These are phyloP conservation scores for Indri indri DNA, from an alignment of 2,113 vertebrate genomes.

Conservation along the genomic window DNA sequence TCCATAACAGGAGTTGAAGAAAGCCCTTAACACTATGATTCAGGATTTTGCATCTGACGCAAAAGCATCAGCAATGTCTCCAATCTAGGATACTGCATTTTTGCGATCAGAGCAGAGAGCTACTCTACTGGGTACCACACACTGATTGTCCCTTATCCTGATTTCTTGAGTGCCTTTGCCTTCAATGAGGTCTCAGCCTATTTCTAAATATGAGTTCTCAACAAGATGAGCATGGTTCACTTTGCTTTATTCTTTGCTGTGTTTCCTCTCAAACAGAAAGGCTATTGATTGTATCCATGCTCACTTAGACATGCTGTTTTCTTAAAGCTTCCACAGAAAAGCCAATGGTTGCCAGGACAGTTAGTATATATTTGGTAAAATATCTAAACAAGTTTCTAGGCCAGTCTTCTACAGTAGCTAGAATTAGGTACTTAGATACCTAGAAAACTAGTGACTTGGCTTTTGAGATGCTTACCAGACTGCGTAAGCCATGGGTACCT, in stretches of 20 bases:
- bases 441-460: not conserved
- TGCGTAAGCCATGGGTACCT: not conserved
- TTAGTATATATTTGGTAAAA: not conserved
- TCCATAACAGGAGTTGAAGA: not conserved
- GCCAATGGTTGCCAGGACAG: not conserved
- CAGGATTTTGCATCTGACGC: not conserved
- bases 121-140: not conserved
- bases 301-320: not conserved
- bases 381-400: not conserved
- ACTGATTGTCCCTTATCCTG: not conserved
- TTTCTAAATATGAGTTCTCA: not conserved
- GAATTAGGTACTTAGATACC: not conserved
- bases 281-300: not conserved
- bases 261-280: not conserved
- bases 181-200: not conserved
- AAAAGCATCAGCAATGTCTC: not conserved
- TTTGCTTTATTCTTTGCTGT: not conserved
- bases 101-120: not conserved
- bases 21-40: not conserved
- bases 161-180: not conserved
- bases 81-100: not conserved
- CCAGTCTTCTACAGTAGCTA: not conserved
- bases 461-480: not conserved
- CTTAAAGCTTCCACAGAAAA: constrained; percentile 13
- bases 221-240: not conserved